These are phyloP conservation scores for Habropoda laboriosa DNA, from an alignment of 1,140 invertebrate genomes.

Conservation along the genomic window DNA sequence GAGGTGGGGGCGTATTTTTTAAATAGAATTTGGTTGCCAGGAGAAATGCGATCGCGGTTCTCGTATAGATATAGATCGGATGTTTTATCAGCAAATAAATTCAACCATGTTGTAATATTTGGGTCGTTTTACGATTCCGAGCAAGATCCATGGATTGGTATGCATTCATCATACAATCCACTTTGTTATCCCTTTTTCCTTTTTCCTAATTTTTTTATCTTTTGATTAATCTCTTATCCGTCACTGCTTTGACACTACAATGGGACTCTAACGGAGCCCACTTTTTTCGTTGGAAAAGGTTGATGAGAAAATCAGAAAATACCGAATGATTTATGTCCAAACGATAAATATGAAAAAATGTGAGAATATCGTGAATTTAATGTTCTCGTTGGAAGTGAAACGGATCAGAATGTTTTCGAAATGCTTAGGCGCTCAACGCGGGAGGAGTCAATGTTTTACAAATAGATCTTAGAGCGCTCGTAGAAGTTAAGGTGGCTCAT, in stretches of 20 bases:
- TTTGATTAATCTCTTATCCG: neutral
- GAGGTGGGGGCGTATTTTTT: slow-evolving; percentile 10
- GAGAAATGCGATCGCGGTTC: slow-evolving; percentile 41
- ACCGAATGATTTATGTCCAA: neutral
- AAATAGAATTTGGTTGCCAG: slow-evolving; percentile 6
- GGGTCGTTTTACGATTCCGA: neutral
- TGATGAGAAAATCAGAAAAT: no score
- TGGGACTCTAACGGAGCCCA: neutral
- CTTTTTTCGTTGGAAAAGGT: neutral
- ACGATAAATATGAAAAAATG: neutral
- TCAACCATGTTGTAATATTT: neutral
- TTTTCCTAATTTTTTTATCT: no score
- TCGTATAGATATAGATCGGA: slow-evolving; percentile 32
- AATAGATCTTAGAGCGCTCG: slow-evolving; percentile 80
- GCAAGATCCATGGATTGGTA: neutral
- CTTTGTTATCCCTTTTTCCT: no score
- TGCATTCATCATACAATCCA: no score
- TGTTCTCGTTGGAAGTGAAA: neutral
- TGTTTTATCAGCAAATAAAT: slow-evolving; percentile 52
- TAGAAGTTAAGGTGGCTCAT: slow-evolving; percentile 80
- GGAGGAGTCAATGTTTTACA: slow-evolving; percentile 82
- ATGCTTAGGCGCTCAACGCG: slow-evolving; percentile 73
- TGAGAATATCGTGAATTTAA: slow-evolving; percentile 1
- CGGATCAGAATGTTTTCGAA: slow-evolving; percentile 74
- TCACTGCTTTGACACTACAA: neutral